Percentiles rank a stretch among this genome's conserved stretches.
Evolutionary conservation across 2,113 vertebrate genomes (phyloP).

Genomic region (Herpailurus yagouaroundi): DNA sequence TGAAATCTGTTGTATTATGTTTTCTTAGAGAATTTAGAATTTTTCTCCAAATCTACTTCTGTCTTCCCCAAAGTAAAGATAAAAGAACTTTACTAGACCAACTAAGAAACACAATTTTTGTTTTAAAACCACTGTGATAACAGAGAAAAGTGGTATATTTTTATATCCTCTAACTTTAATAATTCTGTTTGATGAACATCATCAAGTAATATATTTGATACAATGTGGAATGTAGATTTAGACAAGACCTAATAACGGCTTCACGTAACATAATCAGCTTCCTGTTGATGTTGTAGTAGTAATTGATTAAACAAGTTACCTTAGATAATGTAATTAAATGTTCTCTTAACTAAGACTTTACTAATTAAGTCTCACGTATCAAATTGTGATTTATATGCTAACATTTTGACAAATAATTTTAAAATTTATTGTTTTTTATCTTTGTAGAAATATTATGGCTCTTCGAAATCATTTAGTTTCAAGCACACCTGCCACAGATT

Average conservation of each 20-base stretch:
- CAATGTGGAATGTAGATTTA: not conserved
- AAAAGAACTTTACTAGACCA: not conserved
- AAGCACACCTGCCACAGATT: conserved; percentile 85
- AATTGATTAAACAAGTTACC: not conserved
- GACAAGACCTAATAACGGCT: not conserved
- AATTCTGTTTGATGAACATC: not conserved
- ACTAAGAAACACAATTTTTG: conserved; percentile 18
- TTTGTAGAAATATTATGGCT: conserved; percentile 91
- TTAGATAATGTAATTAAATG: not conserved
- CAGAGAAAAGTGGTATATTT: conserved; percentile 13
- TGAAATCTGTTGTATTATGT: conserved; percentile 16
- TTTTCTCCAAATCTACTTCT: not conserved
- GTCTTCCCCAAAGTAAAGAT: not conserved
- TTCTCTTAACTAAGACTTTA: not conserved
- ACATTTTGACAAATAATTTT: conserved; percentile 56
- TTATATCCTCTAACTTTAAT: not conserved
- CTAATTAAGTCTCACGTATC: not conserved
- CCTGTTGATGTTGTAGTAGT: not conserved
- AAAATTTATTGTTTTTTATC: conserved; percentile 75
- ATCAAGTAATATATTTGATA: not conserved
- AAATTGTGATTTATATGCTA: conserved; percentile 35
- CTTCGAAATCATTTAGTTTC: conserved; percentile 90
- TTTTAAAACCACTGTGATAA: conserved; percentile 22
- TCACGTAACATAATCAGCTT: not conserved
- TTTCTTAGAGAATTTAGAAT: not conserved